Base-by-base conservation (phyloP, 2,113 vertebrate species). In the Calonectris borealis region DNA sequence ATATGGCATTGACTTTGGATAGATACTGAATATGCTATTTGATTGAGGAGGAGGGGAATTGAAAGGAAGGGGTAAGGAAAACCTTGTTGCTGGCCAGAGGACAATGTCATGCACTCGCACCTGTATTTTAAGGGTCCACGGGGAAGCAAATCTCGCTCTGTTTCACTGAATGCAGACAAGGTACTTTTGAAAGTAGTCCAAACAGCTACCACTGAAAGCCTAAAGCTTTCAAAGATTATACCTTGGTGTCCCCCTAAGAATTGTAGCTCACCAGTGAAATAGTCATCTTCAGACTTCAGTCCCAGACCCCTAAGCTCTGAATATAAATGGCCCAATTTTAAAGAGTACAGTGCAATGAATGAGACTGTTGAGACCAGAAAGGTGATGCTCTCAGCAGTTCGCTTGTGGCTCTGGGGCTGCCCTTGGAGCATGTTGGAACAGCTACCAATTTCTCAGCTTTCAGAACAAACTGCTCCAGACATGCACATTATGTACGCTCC, bases 401-500 rank as follows among this genome's bases (percentile, higher is more conserved):
- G 0, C 14, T 79, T 0, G 0, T 46, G 66, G 38, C 18, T 90
- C 27, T 38, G 57, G 24, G 31, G 10, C 57, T 90, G 16, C 44
- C 61, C 60, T 55, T 77, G 48, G 31, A 60, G 40, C 3, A 1
- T 3, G 2, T 32, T 78, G 62, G n/a, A 86, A 58, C 31, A 34
- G 16, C 26, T 64, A 31, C 25, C 34, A 22, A n/a, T 68, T 85
- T 78, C 76, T 77, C 34, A 62, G 42, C 36, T 72, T 77, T 88
- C 54, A 72, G 40, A 57, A 40, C 7, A 82, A 81, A 3, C 36
- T 52, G 36, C 32, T 86, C 21, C 6, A n/a, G 40, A 17, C 2
- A 0, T 7, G 8, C 4, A 4, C 5, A 11, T 44, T 55, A 44
- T 1, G 0, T 40, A 8, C 0, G 0, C 25, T 68, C 11, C 18